Base-by-base conservation (phyloP, 2,113 vertebrate genomes). In the Petaurus breviceps region DNA sequence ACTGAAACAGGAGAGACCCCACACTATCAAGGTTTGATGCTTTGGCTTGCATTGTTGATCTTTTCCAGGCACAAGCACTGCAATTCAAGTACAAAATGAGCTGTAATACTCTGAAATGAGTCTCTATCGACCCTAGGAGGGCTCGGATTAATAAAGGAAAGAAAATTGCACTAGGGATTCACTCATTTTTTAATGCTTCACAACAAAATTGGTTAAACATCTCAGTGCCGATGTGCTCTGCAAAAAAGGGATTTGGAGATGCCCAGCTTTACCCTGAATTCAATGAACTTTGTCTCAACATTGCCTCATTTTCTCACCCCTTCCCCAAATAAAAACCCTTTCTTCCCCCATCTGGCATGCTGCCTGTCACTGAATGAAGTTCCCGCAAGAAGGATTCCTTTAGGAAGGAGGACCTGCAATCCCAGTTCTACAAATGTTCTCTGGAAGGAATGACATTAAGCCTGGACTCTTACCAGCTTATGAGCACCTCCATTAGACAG, bases 151-250 rank as follows among this genome's bases (percentile, higher is more conserved):
- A 94, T 92, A 90, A 51, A 6, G 55, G 3, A 11, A 52, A 28
- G 12, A 37, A 0, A 0, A 0, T 55, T n/a, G 10, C 8, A 61
- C 25, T 84, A 57, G 53, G 96, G 94, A 97, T 96, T 97, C 96
- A 95, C 95, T 96, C 95, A 92, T 95, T 97, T 91, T 97, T 97
- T 98, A 97, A 96, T 94, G 90, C 68, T 43, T 43, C 68, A 84
- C n/a, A 43, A 84, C 95, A 96, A 96, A 14, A 93, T 94, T 97
- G 95, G 93, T 97, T 97, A 97, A 98, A 94, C 3, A 94, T n/a
- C 24, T 54, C 37, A 6, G 92, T 90, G 91, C 47, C 94, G 93
- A 94, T 93, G 95, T 95, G 0, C 57, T 89, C 94, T 10, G 46
- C n/a, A 22, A 23, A n/a, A n/a, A 84, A 43, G 68, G 68, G n/a